Evolutionary conservation across 30 jellyfish, hydroid and myxozoan species (phyloP).

Genomic region (Turritopsis rubra): DNA sequence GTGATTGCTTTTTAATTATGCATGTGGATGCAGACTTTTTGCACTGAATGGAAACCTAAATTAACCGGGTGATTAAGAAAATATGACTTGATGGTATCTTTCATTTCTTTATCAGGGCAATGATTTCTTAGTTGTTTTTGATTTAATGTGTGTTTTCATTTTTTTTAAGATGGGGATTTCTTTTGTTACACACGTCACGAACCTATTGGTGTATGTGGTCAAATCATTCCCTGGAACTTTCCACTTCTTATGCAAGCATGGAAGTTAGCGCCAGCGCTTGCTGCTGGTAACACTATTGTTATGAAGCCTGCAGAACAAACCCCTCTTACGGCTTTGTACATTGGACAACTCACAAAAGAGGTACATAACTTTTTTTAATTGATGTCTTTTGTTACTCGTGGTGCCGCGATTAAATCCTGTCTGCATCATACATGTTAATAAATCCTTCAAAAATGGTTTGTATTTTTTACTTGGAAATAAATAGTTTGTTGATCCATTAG

Average conservation of each 20-base stretch:
- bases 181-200: slow-evolving; percentile 93
- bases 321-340: slow-evolving; percentile 85
- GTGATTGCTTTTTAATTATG: too few relatives aligned
- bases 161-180: slow-evolving; percentile 74
- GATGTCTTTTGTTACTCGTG: too few relatives aligned
- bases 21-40: too few relatives aligned
- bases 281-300: slow-evolving; percentile 89
- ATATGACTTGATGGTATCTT: too few relatives aligned
- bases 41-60: too few relatives aligned
- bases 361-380: too few relatives aligned
- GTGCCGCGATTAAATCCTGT: too few relatives aligned
- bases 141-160: too few relatives aligned
- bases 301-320: slow-evolving; percentile 97
- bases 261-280: slow-evolving; percentile 88
- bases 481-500: slow-evolving; percentile 18
- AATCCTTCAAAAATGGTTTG: too few relatives aligned
- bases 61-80: not conserved
- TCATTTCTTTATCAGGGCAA: too few relatives aligned
- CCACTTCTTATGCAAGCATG: slow-evolving; percentile 91
- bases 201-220: slow-evolving; percentile 94
- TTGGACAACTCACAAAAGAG: slow-evolving; percentile 76
- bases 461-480: not conserved
- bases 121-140: too few relatives aligned
- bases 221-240: slow-evolving; percentile 93
- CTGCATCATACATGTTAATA: too few relatives aligned